Base-by-base conservation (phyloP, 1,140 invertebrate species). In the Platyscapa corneri region DNA sequence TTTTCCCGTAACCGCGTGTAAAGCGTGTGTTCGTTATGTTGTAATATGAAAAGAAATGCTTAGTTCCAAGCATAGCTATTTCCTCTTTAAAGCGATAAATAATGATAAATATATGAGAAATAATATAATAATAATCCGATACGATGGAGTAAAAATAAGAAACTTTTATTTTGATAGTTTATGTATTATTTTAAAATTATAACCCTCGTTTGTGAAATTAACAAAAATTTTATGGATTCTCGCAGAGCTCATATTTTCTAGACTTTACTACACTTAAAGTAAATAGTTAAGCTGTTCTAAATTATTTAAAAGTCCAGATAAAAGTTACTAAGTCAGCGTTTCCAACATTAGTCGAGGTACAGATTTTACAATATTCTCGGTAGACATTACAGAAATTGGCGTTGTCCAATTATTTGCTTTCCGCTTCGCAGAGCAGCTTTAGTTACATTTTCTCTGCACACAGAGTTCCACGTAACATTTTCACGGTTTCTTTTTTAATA, bases 321-420 rank as follows among this genome's bases (percentile, higher is more conserved):
- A 30, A 77, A 77, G n/a, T 23, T 23, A 23, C n/a, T 34, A 37
- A 53, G 75, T 53, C 53, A 56, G 75, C 18, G 46, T 18, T 42
- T 46, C 8, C 30, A 53, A 46, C 30, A 53, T 74, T 42, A 7
- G 30, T 60, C 20, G 60, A 64, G 18, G 20, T 20, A 34, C 32
- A 39, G 67, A 74, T 82, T 82, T 74, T 56, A 37, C 46, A 76
- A 83, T 64, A 64, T 83, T 83, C 82, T 60, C 34, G 53, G 82
- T 83, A 83, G 82, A 74, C 72, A 42, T 83, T 83, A 83, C 37
- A 64, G n/a, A 83, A 83, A 83, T 83, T 83, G 82, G 60, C 7
- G 23, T 23, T 67, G 74, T 77, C 82, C 74, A 83, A 83, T 83
- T 77, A 83, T 77, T 83, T 83, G 82, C 60, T 83, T 83, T 83